These are phyloP conservation scores for Metridium senile DNA, from an alignment of 92 coral and sea anemone genomes.

Conservation along the genomic window DNA sequence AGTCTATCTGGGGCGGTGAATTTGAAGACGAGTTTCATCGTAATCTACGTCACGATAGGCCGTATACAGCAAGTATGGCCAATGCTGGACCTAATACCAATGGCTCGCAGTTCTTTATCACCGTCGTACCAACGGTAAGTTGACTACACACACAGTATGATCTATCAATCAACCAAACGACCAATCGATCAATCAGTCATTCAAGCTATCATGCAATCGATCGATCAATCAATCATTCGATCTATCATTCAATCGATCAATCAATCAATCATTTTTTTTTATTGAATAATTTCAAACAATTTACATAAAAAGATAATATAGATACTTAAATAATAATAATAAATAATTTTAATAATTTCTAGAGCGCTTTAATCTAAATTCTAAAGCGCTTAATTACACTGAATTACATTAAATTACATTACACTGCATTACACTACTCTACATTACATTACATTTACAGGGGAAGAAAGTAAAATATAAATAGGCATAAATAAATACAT, in stretches of 20 bases:
- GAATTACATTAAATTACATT: no score
- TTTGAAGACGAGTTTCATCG: conserved; percentile 98
- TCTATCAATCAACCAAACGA: neutral
- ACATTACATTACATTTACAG: no score
- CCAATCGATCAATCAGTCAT: neutral
- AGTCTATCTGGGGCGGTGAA: conserved; percentile 99
- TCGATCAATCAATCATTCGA: neutral
- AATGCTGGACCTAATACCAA: conserved; percentile 97
- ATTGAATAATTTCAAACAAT: no score
- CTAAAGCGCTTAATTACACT: no score
- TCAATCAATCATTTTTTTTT: no score
- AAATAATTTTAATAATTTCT: no score
- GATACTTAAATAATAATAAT: no score
- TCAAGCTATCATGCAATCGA: neutral
- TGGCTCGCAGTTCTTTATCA: conserved; percentile 95
- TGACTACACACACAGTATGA: neutral
- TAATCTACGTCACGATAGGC: conserved; percentile 90
- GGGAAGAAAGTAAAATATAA: no score
- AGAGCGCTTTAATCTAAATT: no score
- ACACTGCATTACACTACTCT: no score
- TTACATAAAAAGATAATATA: no score
- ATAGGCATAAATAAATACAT: no score
- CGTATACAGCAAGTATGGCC: conserved; percentile 97
- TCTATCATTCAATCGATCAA: neutral
- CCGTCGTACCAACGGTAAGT: conserved; percentile 87